Evolutionary conservation across 2,113 vertebrate genomes (phyloP).

Genomic region (Otis tarda): DNA sequence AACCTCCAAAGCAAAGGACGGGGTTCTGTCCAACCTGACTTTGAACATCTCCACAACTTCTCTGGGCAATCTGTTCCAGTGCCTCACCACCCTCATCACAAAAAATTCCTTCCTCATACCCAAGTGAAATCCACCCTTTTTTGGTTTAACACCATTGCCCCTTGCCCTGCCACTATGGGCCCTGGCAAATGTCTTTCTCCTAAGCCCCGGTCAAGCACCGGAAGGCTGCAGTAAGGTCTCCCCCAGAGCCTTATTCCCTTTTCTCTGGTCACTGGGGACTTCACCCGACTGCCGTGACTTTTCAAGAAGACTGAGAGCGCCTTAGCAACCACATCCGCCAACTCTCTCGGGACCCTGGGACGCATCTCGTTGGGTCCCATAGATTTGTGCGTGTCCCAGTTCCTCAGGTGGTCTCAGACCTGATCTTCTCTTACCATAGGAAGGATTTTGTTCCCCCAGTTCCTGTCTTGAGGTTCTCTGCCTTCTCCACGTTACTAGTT

Average conservation of each 20-base stretch:
- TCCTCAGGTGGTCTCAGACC: not conserved
- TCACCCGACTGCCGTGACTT: rapidly evolving
- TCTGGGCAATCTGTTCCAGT: not conserved
- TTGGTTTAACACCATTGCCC: not conserved
- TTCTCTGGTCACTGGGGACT: not conserved
- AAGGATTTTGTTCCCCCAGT: not conserved
- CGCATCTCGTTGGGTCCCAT: not conserved
- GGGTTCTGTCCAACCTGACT: not conserved
- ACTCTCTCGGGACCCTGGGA: too few species aligned
- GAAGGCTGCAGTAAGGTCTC: not conserved
- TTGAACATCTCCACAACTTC: not conserved
- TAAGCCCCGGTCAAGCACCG: not conserved
- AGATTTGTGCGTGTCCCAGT: rapidly evolving
- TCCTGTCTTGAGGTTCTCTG: not conserved
- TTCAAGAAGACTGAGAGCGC: not conserved
- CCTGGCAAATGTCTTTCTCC: not conserved
- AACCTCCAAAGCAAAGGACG: not conserved
- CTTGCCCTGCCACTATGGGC: not conserved
- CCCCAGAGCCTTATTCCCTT: not conserved
- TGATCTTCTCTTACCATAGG: not conserved
- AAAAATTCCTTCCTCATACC: not conserved
- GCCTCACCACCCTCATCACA: rapidly evolving
- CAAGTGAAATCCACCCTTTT: not conserved
- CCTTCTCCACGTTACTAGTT: not conserved
- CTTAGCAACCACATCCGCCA: not conserved